Conservation (phyloP, 2,113 vertebrate genomes). For the Motacilla tschutschensis region DNA sequence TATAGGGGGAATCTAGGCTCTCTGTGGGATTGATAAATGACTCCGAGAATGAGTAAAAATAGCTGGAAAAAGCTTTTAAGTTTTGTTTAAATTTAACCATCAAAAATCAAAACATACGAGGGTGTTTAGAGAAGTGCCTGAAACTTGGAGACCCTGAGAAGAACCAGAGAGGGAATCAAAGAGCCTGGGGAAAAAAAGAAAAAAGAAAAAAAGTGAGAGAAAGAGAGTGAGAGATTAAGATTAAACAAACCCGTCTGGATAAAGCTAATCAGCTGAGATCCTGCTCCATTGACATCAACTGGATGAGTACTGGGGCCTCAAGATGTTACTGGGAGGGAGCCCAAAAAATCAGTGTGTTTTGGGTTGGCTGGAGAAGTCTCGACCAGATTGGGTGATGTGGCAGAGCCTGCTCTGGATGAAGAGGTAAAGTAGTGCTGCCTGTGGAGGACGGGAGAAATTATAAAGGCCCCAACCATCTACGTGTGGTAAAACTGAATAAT, state of each 20-base stretch:
- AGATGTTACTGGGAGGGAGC: neutral
- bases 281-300: conserved; percentile 5
- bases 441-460: neutral
- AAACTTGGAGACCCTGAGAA: conserved; percentile 44
- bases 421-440: neutral
- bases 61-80: conserved; percentile 56
- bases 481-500: conserved; percentile 6
- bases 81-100: conserved; percentile 61
- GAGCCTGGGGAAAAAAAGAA: neutral
- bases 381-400: neutral
- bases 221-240: neutral
- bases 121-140: conserved; percentile 57
- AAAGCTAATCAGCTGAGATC: conserved; percentile 19
- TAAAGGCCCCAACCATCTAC: neutral
- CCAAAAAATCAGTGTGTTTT: neutral
- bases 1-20: neutral
- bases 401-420: neutral
- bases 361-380: neutral
- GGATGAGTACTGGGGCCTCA: neutral
- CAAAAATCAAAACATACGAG: conserved; percentile 56
- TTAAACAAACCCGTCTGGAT: neutral
- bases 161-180: conserved; percentile 54
- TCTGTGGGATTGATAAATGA: conserved; percentile 33
- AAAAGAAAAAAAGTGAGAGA: neutral
- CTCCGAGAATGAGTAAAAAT: conserved; percentile 29